Base-by-base conservation (phyloP, 2,888 invertebrate species). In the Zhuqinia jingwanae region DNA sequence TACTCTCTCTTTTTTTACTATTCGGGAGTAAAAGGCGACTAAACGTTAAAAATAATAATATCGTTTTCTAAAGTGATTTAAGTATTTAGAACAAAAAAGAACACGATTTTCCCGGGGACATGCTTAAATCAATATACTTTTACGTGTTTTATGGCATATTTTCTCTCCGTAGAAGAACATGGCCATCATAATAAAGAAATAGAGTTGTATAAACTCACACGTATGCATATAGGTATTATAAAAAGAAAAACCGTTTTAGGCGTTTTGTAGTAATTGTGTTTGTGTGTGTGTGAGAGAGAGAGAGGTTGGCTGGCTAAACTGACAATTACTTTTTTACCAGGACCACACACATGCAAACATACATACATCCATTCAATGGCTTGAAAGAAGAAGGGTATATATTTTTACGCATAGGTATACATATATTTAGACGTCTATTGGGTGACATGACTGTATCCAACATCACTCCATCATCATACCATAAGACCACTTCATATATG, bases 11-110 rank as follows among this genome's bases (percentile, higher is more conserved):
- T 36, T 36, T 36, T 36, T 6, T 36, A n/a, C n/a, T n/a, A n/a
- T n/a, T n/a, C n/a, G n/a, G n/a, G 15, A 2, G n/a, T 8, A 50
- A 50, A 2, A 36, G 36, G 8, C 36, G 50, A 50, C 50, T 50
- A n/a, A 10, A 50, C 13, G 56, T 5, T 30, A 81, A 58, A n/a
- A 2, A n/a, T 25, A 68, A 45, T 20, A 42, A n/a, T 75, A 36
- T 60, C 27, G 79, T 81, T 70, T 82, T 20, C 82, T 42, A 63
- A 83, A 76, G 76, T 83, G 83, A 83, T 83, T 83, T 76, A 76
- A 65, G 58, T 70, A 80, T 82, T 73, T 82, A 30, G 47, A 81
- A 58, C 53, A 81, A 56, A 56, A n/a, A 58, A 45, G 42, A 82
- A 75, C 82, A 47, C 30, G 82, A 60, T 82, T 80, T 65, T 80